Evolutionary conservation across 1,140 invertebrate species (phyloP), one percentile per base, ranked within the genome.

Genomic region (Aphelenchoides fujianensis): DNA sequence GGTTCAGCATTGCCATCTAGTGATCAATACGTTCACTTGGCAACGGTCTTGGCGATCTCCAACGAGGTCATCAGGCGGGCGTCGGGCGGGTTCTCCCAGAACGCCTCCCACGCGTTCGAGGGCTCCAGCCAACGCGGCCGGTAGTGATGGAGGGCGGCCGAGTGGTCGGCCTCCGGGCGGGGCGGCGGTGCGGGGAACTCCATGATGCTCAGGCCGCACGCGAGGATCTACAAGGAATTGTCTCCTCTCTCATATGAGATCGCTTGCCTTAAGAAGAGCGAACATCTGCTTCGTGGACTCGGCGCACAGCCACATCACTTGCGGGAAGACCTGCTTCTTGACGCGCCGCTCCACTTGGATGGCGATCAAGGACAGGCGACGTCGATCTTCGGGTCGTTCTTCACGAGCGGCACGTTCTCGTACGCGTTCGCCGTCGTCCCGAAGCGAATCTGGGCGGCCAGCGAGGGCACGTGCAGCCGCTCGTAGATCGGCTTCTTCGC

Each of bases 291-390:
- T 54, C 0, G 70, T 68, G 12, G 76, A 77, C 2, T 52, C 53
- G 37, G 75, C 61, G 2, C 75, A 77, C 1, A 75, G 27, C 74
- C 74, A 75, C 48, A 75, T 74, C 16, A 76, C 12, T 19, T 78
- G 57, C 30, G 76, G 57, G 28, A 37, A 35, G n/a, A 7, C 32
- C 1, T 3, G 36, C 32, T 75, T 75, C 19, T 54, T 75, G 68
- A 63, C 54, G 32, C 41, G 31, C 31, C 34, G 64, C 16, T 52
- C 75, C 0, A 53, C 30, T 57, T 61, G 70, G 28, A 70, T 19
- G 0, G 52, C 72, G 2, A 74, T 74, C 34, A 76, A 69, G n/a
- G n/a, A 68, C 61, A 67, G 3, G 71, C 31, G 3, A 28, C 7
- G 28, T 74, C 32, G 27, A 74, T 59, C 59, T 52, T 53, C 2